These are phyloP conservation scores for Tragelaphus strepsiceros DNA, from an alignment of 2,113 vertebrate genomes.

Conservation along the genomic window DNA sequence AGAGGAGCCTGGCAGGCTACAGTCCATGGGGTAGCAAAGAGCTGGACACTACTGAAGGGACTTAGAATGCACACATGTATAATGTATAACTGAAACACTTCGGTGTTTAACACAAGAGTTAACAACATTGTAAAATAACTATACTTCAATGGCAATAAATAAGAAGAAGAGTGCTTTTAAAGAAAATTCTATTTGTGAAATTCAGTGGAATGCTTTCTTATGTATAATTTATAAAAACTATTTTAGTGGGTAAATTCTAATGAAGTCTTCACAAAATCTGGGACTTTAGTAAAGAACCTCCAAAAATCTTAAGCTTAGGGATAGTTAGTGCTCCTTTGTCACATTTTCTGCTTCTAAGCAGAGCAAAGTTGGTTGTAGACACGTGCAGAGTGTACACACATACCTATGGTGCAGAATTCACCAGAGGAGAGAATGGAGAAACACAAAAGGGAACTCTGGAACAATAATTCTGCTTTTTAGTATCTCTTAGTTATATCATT, in stretches of 20 bases:
- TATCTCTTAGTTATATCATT: background rate
- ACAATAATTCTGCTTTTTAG: background rate
- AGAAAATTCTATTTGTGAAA: background rate
- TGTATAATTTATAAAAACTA: background rate
- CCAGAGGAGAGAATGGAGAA: background rate
- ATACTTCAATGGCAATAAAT: background rate
- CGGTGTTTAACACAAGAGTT: background rate
- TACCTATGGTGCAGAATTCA: background rate
- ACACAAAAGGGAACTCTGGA: background rate
- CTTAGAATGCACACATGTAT: background rate
- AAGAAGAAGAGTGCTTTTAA: background rate
- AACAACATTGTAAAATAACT: background rate
- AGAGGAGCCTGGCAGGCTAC: background rate
- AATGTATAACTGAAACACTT: background rate
- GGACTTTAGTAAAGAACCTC: background rate
- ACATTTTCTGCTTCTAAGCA: background rate
- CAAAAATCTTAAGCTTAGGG: background rate
- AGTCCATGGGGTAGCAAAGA: background rate
- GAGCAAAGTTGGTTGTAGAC: background rate
- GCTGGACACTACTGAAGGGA: background rate
- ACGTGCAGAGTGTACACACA: background rate
- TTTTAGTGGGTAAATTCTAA: background rate
- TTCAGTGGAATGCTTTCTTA: background rate
- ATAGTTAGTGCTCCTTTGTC: accelerated
- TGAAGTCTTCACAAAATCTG: background rate